Conservation (phyloP, 2,113 vertebrate genomes). For the Ictalurus punctatus region DNA sequence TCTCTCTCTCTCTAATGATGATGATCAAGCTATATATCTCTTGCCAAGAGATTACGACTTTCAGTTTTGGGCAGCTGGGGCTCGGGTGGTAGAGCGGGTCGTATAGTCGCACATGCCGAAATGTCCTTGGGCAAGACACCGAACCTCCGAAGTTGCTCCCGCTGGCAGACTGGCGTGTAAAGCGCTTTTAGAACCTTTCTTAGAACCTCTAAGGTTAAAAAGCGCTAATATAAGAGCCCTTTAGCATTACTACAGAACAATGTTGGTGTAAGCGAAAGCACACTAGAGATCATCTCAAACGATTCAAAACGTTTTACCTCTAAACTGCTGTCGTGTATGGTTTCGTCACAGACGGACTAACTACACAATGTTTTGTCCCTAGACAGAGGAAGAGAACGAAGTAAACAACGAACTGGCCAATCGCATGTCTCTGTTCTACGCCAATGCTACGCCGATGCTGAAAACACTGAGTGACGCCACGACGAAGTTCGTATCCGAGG, state of each 20-base stretch:
- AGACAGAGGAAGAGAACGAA: slow-evolving; percentile 87
- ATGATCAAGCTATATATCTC: not conserved
- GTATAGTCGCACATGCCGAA: no score
- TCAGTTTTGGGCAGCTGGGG: no score
- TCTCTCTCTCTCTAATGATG: not conserved
- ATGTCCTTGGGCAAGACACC: no score
- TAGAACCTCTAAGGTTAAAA: no score
- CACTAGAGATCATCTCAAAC: not conserved
- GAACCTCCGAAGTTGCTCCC: no score
- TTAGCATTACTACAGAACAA: not conserved
- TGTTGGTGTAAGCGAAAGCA: not conserved
- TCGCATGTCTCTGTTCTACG: slow-evolving; percentile 90
- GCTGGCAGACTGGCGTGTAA: no score
- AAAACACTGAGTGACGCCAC: slow-evolving; percentile 88
- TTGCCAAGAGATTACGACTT: not conserved
- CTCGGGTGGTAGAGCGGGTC: no score
- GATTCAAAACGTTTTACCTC: not conserved
- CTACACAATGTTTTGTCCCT: slow-evolving; percentile 42
- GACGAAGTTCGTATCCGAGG: slow-evolving; percentile 86
- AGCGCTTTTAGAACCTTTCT: no score
- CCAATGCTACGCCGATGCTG: slow-evolving; percentile 88
- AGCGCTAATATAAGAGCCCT: no score
- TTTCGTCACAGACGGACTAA: not conserved
- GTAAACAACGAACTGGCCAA: slow-evolving; percentile 93
- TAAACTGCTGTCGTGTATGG: not conserved